phyloP scores from a whole-genome alignment of 2,888 invertebrate species.

The Apamea epomidion region DNA sequence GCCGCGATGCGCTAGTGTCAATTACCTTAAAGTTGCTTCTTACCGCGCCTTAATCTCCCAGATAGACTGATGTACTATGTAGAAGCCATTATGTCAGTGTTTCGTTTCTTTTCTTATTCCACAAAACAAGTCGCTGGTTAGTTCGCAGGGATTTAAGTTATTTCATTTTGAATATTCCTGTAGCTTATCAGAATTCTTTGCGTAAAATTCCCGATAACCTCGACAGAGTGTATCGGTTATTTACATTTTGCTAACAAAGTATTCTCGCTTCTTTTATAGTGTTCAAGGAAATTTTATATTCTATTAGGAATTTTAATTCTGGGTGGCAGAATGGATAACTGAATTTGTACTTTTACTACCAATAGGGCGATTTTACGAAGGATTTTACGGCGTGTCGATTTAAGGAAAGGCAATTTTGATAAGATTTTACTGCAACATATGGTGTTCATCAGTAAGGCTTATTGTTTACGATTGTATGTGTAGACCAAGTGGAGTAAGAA shows the following conservation, averaged over 20 bases:
- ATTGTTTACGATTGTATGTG: not conserved
- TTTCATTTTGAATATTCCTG: constrained; percentile 53
- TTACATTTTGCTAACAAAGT: constrained; percentile 64
- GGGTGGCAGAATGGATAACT: constrained; percentile 61
- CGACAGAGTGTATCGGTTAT: constrained; percentile 65
- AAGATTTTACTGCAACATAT: not conserved
- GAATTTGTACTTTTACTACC: constrained; percentile 63
- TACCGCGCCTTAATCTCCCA: not conserved
- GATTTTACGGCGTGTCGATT: constrained; percentile 47
- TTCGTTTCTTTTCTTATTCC: constrained; percentile 24
- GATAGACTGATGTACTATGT: not conserved
- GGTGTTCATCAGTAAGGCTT: not conserved
- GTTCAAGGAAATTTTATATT: constrained; percentile 61
- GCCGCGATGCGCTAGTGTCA: too few species aligned
- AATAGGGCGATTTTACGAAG: constrained; percentile 30
- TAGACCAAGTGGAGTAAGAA: not conserved
- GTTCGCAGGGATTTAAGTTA: constrained; percentile 47
- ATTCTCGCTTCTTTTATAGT: constrained; percentile 62
- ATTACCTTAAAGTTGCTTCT: too few species aligned
- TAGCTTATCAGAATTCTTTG: constrained; percentile 59
- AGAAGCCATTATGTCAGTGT: constrained; percentile 6
- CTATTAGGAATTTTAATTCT: constrained; percentile 63
- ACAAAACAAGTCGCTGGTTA: constrained; percentile 25
- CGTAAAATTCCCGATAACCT: constrained; percentile 66
- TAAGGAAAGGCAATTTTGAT: constrained; percentile 9